A percentile compares a stretch with the other conserved stretches of the same genome.
These are phyloP conservation scores for Rhorus exstirpatorius DNA, from an alignment of 2,888 invertebrate genomes.

Conservation along the genomic window DNA sequence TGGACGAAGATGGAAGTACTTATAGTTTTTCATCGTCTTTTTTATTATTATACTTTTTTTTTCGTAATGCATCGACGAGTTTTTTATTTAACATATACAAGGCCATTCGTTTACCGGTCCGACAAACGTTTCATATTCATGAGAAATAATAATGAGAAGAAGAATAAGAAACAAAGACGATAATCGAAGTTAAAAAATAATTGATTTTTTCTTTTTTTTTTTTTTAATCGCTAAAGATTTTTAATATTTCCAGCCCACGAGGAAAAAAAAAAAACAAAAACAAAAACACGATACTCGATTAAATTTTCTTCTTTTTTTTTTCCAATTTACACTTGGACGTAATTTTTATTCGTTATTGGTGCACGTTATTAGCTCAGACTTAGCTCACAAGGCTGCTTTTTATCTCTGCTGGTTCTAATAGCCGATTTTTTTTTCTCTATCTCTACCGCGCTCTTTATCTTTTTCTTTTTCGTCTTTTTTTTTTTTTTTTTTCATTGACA, in stretches of 20 bases:
- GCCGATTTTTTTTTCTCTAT: constrained; percentile 4
- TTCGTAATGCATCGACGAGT: constrained; percentile 34
- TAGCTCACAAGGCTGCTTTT: background rate
- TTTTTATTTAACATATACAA: constrained; percentile 51
- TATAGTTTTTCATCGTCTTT: constrained; percentile 19
- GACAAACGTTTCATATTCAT: constrained; percentile 50
- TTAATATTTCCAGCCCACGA: too few species aligned
- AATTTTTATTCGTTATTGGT: background rate
- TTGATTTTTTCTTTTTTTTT: too few species aligned
- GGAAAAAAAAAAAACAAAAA: too few species aligned
- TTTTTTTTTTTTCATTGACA: background rate
- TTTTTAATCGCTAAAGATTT: too few species aligned
- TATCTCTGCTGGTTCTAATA: background rate
- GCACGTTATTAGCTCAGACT: background rate
- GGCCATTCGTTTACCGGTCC: constrained; percentile 31
- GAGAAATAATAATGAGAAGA: constrained; percentile 8
- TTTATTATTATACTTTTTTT: constrained; percentile 16
- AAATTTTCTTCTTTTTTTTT: too few species aligned
- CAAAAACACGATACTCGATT: too few species aligned
- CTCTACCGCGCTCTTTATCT: constrained; percentile 7
- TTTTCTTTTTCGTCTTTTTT: background rate
- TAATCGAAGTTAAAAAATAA: too few species aligned
- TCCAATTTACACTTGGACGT: background rate
- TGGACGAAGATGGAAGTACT: constrained; percentile 19
- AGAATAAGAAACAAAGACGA: constrained; percentile 20